A percentile compares a stretch with the other conserved stretches of the same genome.
phyloP scores from a whole-genome alignment of 2,113 vertebrate species.

The Mesembrinibis cayennensis region DNA sequence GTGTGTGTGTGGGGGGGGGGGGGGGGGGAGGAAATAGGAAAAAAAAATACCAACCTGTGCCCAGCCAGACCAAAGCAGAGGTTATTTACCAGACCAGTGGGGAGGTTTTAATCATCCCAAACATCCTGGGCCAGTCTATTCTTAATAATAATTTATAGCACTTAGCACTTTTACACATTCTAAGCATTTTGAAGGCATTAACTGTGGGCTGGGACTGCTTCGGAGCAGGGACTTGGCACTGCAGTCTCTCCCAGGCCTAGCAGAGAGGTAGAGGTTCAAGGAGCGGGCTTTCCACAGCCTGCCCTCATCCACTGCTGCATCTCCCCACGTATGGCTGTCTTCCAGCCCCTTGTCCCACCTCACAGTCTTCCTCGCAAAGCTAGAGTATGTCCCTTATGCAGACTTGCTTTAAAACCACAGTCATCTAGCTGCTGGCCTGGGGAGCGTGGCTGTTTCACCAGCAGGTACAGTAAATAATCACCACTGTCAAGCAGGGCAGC shows the following conservation, averaged over 20 bases:
- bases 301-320: neutral
- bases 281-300: neutral
- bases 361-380: neutral
- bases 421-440: rapidly evolving
- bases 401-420: neutral
- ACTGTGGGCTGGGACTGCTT: neutral
- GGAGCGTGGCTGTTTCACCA: neutral
- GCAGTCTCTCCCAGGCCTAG: neutral
- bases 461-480: neutral
- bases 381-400: neutral
- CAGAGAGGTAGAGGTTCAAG: neutral
- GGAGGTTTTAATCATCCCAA: neutral
- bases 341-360: neutral
- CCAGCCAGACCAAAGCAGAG: neutral
- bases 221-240: neutral
- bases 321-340: neutral
- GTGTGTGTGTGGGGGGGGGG: too few species aligned
- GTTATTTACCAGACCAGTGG: neutral
- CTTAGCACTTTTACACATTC: neutral
- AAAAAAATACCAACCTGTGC: neutral
- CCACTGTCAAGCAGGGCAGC: neutral
- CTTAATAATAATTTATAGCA: neutral
- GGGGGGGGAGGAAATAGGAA: neutral
- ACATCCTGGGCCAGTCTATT: neutral
- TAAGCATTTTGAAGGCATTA: neutral